Base-by-base conservation (phyloP, 2,797 vertebrate genomes). In the Chaetophractus vellerosus region DNA sequence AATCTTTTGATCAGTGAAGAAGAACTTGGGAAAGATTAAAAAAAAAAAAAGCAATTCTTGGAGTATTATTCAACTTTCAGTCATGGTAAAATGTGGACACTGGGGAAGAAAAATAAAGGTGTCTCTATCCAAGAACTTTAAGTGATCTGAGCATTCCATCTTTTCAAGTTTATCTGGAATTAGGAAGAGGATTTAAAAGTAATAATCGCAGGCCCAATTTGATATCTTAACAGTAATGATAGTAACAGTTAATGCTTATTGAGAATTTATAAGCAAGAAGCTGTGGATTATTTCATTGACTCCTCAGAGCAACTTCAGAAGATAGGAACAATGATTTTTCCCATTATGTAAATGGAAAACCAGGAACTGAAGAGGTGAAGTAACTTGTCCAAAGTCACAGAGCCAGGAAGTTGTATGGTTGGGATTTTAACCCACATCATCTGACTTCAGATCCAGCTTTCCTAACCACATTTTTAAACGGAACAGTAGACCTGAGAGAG, bases 301-400 rank as follows among this genome's bases (percentile, higher is more conserved):
- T 93, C 50, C 33, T 93, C 45, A 71, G 23, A 19, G 61, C 18
- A 92, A n/a, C 52, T 55, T 11, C 33, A 66, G 16, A 86, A 59
- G 24, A 2, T 64, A 68, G 91, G 28, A 93, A 28, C 19, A 14
- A n/a, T 71, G 31, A 15, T 89, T 64, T 59, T 87, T n/a, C 31
- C 24, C 41, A 69, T 28, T 69, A 36, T n/a, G 33, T 78, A 45
- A 69, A 18, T 94, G 33, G 72, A 85, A 94, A 96, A 81, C 55
- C 19, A 78, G 76, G 55, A 31, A 74, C 79, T 55, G 68, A 95
- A 64, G 81, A 87, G 2, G 18, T 86, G 72, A 78, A n/a, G 45
- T 92, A 78, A n/a, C 6, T 89, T 91, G 61, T 9, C 69, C 63
- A 84, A n/a, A 5, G 64, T 88, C 59, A 69, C 16, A 66, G 57